Conservation (phyloP, 2,888 invertebrate genomes). For the Eristalis tenax region DNA sequence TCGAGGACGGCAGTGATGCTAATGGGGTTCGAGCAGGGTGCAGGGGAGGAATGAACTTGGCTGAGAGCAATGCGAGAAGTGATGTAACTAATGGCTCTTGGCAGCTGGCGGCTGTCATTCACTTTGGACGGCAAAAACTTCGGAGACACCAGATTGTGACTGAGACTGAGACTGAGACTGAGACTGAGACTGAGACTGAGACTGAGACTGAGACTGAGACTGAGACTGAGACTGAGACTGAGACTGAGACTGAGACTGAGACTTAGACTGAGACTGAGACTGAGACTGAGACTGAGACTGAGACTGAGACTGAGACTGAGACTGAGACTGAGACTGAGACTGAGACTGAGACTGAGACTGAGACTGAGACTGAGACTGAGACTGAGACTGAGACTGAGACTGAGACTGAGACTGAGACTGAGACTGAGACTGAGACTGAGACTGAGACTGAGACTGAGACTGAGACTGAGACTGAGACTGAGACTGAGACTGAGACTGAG, state of each 20-base stretch:
- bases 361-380: not conserved
- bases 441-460: too few species aligned
- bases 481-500: too few species aligned
- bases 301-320: not conserved
- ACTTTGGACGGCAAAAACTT: not conserved
- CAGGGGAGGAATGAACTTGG: not conserved
- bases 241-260: not conserved
- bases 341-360: not conserved
- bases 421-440: too few species aligned
- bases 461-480: too few species aligned
- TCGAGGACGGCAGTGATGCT: not conserved
- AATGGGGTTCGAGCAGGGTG: not conserved
- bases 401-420: not conserved
- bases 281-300: not conserved
- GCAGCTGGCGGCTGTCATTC: not conserved
- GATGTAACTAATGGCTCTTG: not conserved
- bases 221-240: not conserved
- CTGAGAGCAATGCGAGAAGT: not conserved
- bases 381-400: not conserved
- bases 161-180: not conserved
- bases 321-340: not conserved
- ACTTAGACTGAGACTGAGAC: not conserved
- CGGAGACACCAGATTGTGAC: not conserved
- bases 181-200: not conserved
- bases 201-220: not conserved